phyloP scores from a whole-genome alignment of 2,888 invertebrate genomes.

The Nomada ferruginata region DNA sequence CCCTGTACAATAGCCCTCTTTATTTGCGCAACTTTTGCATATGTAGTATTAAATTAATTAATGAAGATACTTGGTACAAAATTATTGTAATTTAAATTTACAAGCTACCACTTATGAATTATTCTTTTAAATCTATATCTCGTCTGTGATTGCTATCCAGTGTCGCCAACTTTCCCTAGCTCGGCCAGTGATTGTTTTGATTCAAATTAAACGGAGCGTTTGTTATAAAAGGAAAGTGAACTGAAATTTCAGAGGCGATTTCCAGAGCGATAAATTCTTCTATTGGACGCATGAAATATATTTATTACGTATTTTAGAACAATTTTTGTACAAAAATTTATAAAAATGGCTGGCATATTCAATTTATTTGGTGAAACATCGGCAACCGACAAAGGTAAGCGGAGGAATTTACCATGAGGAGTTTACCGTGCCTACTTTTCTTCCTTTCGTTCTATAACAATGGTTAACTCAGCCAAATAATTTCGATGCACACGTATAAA shows the following conservation, averaged over 20 bases:
- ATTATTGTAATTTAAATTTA: too few relatives aligned
- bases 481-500: not conserved
- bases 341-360: slow-evolving; percentile 67
- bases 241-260: not conserved
- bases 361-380: slow-evolving; percentile 54
- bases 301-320: not conserved
- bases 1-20: too few relatives aligned
- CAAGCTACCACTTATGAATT: too few relatives aligned
- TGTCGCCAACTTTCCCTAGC: slow-evolving; percentile 7
- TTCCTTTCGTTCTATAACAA: not conserved
- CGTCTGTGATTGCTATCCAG: not conserved
- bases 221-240: not conserved
- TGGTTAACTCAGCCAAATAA: not conserved
- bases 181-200: not conserved
- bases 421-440: slow-evolving; percentile 7
- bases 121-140: too few relatives aligned
- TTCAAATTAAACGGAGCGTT: slow-evolving; percentile 42
- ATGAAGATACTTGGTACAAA: too few relatives aligned
- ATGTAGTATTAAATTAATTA: too few relatives aligned
- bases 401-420: not conserved
- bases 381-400: slow-evolving; percentile 45
- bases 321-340: slow-evolving; percentile 1
- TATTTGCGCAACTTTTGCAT: too few relatives aligned
- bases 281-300: not conserved
- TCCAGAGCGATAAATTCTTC: not conserved